A percentile compares a stretch with the other conserved stretches of the same genome.
Conservation (phyloP, 2,888 invertebrate genomes). For the Agrotis ipsilon region DNA sequence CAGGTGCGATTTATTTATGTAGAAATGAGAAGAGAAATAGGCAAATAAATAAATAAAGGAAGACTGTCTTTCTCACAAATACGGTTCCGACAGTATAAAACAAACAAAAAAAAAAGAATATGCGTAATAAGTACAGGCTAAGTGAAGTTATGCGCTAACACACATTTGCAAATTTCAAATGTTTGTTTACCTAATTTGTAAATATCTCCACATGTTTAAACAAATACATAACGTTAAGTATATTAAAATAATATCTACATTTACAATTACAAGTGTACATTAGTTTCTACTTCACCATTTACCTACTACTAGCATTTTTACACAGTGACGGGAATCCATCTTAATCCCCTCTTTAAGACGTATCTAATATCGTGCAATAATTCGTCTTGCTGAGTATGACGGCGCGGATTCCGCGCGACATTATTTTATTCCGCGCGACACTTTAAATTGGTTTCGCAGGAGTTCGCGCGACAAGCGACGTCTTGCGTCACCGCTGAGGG, state of each 20-base stretch:
- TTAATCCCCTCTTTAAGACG: constrained; percentile 26
- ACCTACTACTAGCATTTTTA: background rate
- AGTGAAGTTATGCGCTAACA: too few species aligned
- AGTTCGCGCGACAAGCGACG: constrained; percentile 62
- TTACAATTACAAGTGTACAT: background rate
- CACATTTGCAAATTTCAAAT: background rate
- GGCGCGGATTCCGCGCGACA: constrained; percentile 63
- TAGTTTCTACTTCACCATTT: too few species aligned
- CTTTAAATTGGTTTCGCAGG: constrained; percentile 70
- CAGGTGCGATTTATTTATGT: too few species aligned
- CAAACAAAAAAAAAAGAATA: too few species aligned
- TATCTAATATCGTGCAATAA: constrained; percentile 64
- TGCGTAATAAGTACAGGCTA: too few species aligned
- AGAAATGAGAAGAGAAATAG: too few species aligned
- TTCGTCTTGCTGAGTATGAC: constrained; percentile 72
- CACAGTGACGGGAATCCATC: background rate
- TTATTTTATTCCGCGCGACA: constrained; percentile 68
- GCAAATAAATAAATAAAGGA: too few species aligned
- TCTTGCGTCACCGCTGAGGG: constrained; percentile 49
- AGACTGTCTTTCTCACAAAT: too few species aligned
- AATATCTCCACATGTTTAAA: background rate
- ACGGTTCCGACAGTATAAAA: too few species aligned
- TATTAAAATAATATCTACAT: background rate
- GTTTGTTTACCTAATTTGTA: background rate
- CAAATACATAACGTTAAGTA: too few species aligned